phyloP scores from a whole-genome alignment of 2,113 vertebrate species.

The Hirundichthys speculiger region DNA sequence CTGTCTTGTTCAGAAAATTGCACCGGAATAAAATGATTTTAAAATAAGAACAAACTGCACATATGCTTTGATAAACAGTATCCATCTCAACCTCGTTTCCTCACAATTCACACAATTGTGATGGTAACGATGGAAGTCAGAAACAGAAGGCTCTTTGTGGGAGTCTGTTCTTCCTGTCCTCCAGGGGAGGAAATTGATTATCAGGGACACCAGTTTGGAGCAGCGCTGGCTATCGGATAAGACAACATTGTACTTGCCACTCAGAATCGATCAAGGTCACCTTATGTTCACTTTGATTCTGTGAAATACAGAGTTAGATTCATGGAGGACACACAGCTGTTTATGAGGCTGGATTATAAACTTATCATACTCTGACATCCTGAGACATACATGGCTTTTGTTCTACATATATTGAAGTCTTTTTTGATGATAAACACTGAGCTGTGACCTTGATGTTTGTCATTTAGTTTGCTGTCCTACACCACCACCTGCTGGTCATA shows the following conservation, averaged over 20 bases:
- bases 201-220: constrained; percentile 33
- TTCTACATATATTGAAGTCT: constrained; percentile 5
- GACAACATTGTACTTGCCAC: constrained; percentile 23
- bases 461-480: constrained; percentile 34
- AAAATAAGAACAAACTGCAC: constrained; percentile 17
- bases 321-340: not conserved
- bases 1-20: constrained; percentile 18
- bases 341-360: constrained; percentile 5
- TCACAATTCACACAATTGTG: constrained; percentile 25
- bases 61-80: constrained; percentile 13
- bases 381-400: constrained; percentile 2
- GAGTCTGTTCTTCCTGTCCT: constrained; percentile 29
- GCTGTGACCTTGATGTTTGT: constrained; percentile 50
- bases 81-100: constrained; percentile 43
- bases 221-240: constrained; percentile 53
- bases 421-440: not conserved
- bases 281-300: constrained; percentile 2
- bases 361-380: constrained; percentile 1
- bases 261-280: constrained; percentile 58
- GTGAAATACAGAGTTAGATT: constrained; percentile 9
- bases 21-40: constrained; percentile 1
- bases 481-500: constrained; percentile 55
- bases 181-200: constrained; percentile 35
- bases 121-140: constrained; percentile 48
- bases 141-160: constrained; percentile 34